These are phyloP conservation scores for Poeciliopsis paucimaculata DNA, from an alignment of 2,797 vertebrate genomes.

Conservation along the genomic window DNA sequence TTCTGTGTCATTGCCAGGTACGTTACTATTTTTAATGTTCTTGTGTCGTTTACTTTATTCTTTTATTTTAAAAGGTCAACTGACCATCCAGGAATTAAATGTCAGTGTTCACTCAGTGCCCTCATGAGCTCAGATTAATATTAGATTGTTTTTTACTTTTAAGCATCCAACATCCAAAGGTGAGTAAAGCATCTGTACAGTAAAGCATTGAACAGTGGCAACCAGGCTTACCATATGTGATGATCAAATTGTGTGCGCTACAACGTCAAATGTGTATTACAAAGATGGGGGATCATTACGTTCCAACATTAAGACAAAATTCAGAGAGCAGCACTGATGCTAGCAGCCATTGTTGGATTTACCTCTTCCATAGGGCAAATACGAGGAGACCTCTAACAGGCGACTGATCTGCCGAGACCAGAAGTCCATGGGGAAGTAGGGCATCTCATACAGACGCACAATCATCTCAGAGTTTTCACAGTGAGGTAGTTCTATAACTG, in stretches of 20 bases:
- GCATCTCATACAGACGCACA: constrained; percentile 94
- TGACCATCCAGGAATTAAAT: not conserved
- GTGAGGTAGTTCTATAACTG: constrained; percentile 93
- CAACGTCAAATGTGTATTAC: not conserved
- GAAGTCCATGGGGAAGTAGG: constrained; percentile 97
- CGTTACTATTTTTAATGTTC: not conserved
- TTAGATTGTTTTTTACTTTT: not conserved
- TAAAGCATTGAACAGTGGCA: not conserved
- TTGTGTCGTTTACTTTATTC: not conserved
- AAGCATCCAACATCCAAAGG: not conserved
- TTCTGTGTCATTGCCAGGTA: not conserved
- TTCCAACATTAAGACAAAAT: not conserved
- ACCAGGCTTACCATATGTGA: not conserved
- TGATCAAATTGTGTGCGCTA: not conserved
- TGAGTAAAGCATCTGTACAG: not conserved
- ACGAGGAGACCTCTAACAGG: constrained; percentile 91
- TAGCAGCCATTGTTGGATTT: constrained; percentile 1
- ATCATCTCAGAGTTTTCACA: constrained; percentile 95
- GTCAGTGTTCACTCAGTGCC: not conserved
- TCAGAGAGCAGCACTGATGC: not conserved
- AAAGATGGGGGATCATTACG: not conserved
- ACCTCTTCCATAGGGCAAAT: constrained; percentile 91
- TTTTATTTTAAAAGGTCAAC: not conserved
- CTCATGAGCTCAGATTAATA: not conserved
- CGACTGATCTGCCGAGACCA: constrained; percentile 95